Evolutionary conservation across 2,888 invertebrate genomes (phyloP), one percentile per base, ranked within the genome.

Genomic region (Aspidiotus rigidus): DNA sequence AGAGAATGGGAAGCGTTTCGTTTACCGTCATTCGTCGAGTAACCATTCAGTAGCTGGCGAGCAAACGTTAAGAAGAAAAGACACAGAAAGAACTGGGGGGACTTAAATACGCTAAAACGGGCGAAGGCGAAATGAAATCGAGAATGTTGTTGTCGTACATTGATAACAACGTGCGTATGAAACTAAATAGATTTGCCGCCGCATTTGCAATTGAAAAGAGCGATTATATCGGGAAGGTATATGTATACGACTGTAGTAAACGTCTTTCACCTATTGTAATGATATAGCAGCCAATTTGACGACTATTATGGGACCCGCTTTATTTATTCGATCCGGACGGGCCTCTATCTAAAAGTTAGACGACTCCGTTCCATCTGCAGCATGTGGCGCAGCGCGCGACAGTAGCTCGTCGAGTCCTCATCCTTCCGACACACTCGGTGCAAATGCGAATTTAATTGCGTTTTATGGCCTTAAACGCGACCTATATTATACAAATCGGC

Each of bases 191-290:
- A 49, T 49, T 49, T 49, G n/a, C 49, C 49, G 49, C 49, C 49
- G 49, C n/a, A 49, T 49, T 49, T 49, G 49, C 49, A 49, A 49
- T 49, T 49, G 49, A 49, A 49, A 49, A 49, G 49, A 49, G n/a
- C 49, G 49, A 49, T 49, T 49, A 49, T 49, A n/a, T 49, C 49
- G 49, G 49, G n/a, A 28, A 28, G 28, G 28, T 28, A 49, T 11
- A 44, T 44, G 49, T 11, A 44, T n/a, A n/a, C 49, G 49, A n/a
- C 10, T 28, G 28, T 28, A 28, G 28, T 28, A 28, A 28, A 28
- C 28, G 28, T 28, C n/a, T 49, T n/a, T 49, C 11, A n/a, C n/a
- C 49, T 49, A 49, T 49, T 49, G 49, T 49, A 49, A 49, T 13
- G 49, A 49, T n/a, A 49, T 28, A 28, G 11, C 49, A n/a, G 49